These are phyloP conservation scores for Periparus ater DNA, from an alignment of 2,797 vertebrate species.

Conservation along the genomic window DNA sequence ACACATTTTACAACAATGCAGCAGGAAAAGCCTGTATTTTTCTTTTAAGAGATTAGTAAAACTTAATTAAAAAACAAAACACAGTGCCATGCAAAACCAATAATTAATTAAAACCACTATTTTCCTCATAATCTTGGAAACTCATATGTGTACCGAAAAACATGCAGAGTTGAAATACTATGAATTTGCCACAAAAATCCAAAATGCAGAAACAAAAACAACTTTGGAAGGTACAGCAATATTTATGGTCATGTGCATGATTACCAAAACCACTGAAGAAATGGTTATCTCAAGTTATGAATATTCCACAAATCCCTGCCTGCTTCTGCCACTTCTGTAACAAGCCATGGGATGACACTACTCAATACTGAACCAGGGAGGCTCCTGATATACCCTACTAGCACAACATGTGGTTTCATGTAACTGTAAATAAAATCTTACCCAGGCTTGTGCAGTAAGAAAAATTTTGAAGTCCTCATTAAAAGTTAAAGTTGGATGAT, in stretches of 20 bases:
- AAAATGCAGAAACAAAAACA: neutral
- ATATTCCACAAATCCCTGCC: neutral
- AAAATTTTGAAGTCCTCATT: conserved; percentile 91
- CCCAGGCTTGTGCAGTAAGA: conserved; percentile 86
- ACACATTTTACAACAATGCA: neutral
- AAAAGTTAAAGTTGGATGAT: conserved; percentile 92
- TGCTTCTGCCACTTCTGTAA: neutral
- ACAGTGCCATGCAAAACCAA: neutral
- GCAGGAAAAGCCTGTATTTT: neutral
- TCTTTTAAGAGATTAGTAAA: neutral
- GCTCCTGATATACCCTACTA: neutral
- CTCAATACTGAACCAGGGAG: neutral
- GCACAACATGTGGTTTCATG: neutral
- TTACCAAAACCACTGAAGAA: neutral
- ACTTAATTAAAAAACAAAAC: neutral
- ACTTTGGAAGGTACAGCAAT: neutral
- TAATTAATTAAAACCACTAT: neutral
- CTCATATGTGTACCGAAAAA: neutral
- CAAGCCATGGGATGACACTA: neutral
- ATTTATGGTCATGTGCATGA: neutral
- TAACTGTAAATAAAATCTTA: conserved; percentile 65
- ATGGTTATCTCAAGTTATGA: neutral
- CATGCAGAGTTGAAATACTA: neutral
- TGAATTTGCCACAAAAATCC: neutral
- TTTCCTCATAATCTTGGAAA: neutral